Percentiles rank a stretch among this genome's conserved stretches.
phyloP scores from a whole-genome alignment of 2,797 vertebrate species.

The Fratercula arctica region DNA sequence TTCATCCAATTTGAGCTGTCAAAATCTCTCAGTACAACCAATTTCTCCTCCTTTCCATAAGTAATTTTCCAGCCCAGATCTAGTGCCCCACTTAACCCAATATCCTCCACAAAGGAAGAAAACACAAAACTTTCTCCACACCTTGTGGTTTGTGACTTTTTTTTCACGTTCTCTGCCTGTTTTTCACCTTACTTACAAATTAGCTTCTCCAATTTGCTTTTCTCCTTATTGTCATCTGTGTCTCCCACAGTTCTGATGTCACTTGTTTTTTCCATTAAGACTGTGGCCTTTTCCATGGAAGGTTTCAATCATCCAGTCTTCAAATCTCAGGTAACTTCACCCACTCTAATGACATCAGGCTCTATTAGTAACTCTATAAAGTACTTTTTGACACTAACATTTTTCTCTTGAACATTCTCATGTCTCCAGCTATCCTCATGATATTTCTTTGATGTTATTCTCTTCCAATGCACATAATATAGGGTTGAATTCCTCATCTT shows the following conservation, averaged over 20 bases:
- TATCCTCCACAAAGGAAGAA: background rate
- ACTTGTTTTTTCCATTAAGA: background rate
- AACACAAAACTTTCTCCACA: background rate
- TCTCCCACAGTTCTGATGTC: background rate
- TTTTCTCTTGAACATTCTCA: background rate
- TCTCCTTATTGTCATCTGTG: background rate
- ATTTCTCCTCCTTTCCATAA: background rate
- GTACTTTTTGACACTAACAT: background rate
- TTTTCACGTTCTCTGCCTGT: background rate
- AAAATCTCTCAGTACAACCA: background rate
- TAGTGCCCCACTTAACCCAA: fast-evolving
- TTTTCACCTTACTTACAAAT: background rate
- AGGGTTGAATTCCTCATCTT: background rate
- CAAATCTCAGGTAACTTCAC: background rate
- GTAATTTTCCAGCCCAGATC: background rate
- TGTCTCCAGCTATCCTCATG: background rate
- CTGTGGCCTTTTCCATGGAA: background rate
- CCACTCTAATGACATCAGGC: background rate
- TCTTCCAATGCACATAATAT: background rate
- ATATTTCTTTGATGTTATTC: background rate
- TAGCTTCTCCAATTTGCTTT: background rate
- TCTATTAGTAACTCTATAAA: background rate
- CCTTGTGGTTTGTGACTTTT: background rate
- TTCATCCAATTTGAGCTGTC: background rate
- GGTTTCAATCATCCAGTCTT: background rate